phyloP scores from a whole-genome alignment of 2,797 vertebrate species.

The Balearica regulorum region DNA sequence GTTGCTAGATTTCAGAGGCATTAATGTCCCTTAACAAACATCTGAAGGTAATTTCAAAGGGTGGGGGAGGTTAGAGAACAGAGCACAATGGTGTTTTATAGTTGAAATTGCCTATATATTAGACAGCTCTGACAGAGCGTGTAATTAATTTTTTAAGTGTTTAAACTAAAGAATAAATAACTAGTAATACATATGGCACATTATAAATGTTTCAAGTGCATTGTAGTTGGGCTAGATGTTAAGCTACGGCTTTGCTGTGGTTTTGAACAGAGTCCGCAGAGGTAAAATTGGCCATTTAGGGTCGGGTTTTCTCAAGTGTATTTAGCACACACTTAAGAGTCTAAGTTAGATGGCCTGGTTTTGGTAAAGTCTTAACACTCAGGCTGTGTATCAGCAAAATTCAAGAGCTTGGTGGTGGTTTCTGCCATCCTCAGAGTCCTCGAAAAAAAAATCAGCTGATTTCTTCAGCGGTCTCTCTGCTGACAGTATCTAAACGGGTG shows the following conservation, averaged over 20 bases:
- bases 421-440: not conserved
- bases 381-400: not conserved
- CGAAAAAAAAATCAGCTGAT: not conserved
- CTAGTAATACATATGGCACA: not conserved
- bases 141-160: constrained; percentile 71
- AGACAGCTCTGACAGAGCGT: constrained; percentile 61
- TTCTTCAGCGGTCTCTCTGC: not conserved
- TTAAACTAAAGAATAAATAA: constrained; percentile 60
- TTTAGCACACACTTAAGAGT: not conserved
- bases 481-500: not conserved
- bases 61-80: constrained; percentile 35
- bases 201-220: constrained; percentile 9
- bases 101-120: constrained; percentile 49
- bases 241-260: not conserved
- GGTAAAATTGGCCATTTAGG: not conserved
- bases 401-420: not conserved
- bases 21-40: constrained; percentile 54
- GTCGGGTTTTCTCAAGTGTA: not conserved
- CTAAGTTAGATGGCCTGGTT: not conserved
- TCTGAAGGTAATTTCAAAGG: constrained; percentile 58
- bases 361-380: not conserved
- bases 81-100: constrained; percentile 21
- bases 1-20: constrained; percentile 19
- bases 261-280: not conserved
- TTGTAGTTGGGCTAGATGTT: not conserved